Evolutionary conservation across 2,888 invertebrate genomes (phyloP).

Genomic region (Cryptus viduatorius): DNA sequence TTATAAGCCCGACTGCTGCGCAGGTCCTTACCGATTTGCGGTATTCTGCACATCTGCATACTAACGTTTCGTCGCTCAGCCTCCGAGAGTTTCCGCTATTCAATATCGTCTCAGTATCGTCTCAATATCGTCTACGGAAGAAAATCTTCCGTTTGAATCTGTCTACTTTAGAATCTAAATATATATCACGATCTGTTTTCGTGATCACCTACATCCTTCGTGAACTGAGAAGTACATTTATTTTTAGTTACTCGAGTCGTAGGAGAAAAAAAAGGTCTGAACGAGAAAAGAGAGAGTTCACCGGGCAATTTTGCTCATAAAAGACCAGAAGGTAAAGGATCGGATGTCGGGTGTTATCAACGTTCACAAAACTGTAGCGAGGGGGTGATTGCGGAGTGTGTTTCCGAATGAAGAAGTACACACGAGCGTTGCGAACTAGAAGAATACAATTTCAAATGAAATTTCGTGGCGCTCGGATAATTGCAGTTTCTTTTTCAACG

Average conservation of each 20-base stretch:
- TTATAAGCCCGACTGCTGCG: neutral
- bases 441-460: slow-evolving; percentile 57
- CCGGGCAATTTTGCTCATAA: slow-evolving; percentile 15
- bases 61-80: neutral
- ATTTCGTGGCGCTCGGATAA: slow-evolving; percentile 55
- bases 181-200: neutral
- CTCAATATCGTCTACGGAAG: neutral
- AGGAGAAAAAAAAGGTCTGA: slow-evolving; percentile 10
- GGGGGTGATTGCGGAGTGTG: slow-evolving; percentile 1
- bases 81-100: neutral
- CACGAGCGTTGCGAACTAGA: slow-evolving; percentile 24
- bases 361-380: slow-evolving; percentile 31
- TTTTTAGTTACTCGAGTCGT: slow-evolving; percentile 1
- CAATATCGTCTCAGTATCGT: slow-evolving; percentile 1
- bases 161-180: neutral
- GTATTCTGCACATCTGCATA: neutral
- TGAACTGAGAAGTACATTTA: slow-evolving; percentile 1
- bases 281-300: slow-evolving; percentile 11
- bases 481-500: slow-evolving; percentile 60
- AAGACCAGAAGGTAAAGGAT: slow-evolving; percentile 26
- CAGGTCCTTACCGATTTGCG: neutral
- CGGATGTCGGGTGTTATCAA: slow-evolving; percentile 1
- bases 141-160: neutral
- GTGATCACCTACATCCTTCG: neutral
- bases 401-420: slow-evolving; percentile 36